Percentiles rank a stretch among this genome's conserved stretches.
Evolutionary conservation across 2,797 vertebrate species (phyloP).

Genomic region (Eulemur albifrons): DNA sequence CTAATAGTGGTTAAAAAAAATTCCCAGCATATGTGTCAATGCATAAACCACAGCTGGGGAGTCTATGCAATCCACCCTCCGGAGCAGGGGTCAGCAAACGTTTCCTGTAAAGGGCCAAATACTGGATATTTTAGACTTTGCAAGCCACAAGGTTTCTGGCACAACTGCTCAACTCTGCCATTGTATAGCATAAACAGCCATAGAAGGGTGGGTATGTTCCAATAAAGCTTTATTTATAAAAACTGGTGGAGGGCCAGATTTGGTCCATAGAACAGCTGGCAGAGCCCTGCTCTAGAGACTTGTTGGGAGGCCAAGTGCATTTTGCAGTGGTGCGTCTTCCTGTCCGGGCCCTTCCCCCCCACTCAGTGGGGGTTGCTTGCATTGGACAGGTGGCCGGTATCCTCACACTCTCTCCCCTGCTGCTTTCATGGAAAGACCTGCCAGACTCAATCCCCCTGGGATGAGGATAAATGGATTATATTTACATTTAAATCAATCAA

Average conservation of each 20-base stretch:
- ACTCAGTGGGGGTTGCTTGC: neutral
- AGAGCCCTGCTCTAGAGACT: neutral
- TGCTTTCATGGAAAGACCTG: neutral
- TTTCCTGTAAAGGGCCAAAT: conserved; percentile 13
- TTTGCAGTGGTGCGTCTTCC: neutral
- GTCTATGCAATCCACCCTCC: neutral
- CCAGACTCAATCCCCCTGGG: neutral
- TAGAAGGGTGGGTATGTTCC: neutral
- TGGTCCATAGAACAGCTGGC: neutral
- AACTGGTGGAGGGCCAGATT: neutral
- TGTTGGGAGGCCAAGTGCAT: neutral
- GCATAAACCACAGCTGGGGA: neutral
- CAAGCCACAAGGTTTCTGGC: neutral
- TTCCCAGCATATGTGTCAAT: neutral
- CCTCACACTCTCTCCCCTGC: neutral
- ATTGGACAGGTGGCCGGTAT: neutral
- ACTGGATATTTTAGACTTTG: conserved; percentile 25
- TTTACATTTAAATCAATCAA: conserved; percentile 25
- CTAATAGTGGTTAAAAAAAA: neutral
- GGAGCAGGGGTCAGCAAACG: neutral
- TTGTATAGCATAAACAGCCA: neutral
- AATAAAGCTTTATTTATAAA: conserved; percentile 66
- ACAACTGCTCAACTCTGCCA: neutral
- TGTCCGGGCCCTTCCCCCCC: too few species aligned
- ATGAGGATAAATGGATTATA: neutral